phyloP scores from a whole-genome alignment of 92 coral and sea anemone genomes.

The Diadumene lineata region DNA sequence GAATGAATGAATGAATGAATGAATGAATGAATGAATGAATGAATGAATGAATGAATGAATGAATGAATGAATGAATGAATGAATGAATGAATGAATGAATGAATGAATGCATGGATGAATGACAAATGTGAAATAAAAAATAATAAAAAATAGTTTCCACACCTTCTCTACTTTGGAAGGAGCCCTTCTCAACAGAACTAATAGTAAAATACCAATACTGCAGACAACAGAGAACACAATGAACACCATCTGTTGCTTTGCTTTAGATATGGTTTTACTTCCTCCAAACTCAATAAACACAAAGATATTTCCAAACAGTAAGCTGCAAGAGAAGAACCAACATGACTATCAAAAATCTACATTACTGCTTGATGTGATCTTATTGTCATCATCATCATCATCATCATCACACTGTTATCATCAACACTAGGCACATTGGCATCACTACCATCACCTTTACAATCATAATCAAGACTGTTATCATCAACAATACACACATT shows the following conservation, averaged over 20 bases:
- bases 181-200: constrained; percentile 67
- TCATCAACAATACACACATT: no score
- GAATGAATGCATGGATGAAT: neutral
- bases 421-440: neutral
- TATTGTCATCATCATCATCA: neutral
- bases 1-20: constrained; percentile 3
- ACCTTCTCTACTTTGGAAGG: constrained; percentile 24
- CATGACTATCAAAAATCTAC: no score
- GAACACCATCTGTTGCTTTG: constrained; percentile 44
- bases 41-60: neutral
- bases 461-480: neutral
- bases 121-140: neutral
- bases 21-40: neutral
- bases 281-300: constrained; percentile 59
- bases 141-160: no score
- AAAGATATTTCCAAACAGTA: constrained; percentile 88
- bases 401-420: neutral
- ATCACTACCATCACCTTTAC: neutral
- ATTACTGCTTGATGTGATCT: neutral
- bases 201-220: constrained; percentile 74
- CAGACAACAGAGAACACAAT: constrained; percentile 82
- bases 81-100: neutral
- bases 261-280: constrained; percentile 6
- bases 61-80: neutral
- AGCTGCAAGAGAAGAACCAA: no score